Conservation (phyloP, 2,797 vertebrate species). For the Neosilurus mollespiculum region DNA sequence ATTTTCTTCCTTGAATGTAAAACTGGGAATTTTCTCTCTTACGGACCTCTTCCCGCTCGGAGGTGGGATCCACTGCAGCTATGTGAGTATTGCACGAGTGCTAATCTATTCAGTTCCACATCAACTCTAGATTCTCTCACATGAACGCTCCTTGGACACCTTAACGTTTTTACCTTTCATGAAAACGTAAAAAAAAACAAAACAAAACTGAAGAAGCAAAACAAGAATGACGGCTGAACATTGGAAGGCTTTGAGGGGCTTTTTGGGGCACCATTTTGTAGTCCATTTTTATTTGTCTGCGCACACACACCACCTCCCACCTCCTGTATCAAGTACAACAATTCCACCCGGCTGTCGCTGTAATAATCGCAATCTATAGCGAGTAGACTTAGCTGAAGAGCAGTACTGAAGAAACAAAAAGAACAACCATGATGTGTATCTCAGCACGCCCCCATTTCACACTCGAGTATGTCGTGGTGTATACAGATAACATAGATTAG, state of each 20-base stretch:
- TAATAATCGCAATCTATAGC: constrained; percentile 5
- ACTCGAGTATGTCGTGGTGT: constrained; percentile 17
- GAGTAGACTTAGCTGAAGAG: constrained; percentile 23
- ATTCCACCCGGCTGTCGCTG: constrained; percentile 10
- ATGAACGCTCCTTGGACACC: not conserved
- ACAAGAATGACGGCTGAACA: not conserved
- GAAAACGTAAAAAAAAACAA: not conserved
- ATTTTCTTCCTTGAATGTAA: not conserved
- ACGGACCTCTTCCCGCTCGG: not conserved
- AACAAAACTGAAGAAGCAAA: not conserved
- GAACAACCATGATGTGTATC: not conserved
- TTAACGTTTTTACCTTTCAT: not conserved
- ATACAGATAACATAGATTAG: constrained; percentile 29
- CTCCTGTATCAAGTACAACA: constrained; percentile 33
- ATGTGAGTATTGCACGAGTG: not conserved
- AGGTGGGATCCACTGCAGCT: not conserved
- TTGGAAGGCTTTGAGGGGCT: not conserved
- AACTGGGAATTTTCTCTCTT: constrained; percentile 8
- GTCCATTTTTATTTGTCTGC: not conserved
- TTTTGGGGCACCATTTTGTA: not conserved
- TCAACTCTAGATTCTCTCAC: not conserved
- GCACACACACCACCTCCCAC: not conserved
- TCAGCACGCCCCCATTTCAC: constrained; percentile 24
- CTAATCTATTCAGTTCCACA: not conserved
- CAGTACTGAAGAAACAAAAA: constrained; percentile 15